phyloP scores from a whole-genome alignment of 2,113 vertebrate species.

The Kryptolebias marmoratus region DNA sequence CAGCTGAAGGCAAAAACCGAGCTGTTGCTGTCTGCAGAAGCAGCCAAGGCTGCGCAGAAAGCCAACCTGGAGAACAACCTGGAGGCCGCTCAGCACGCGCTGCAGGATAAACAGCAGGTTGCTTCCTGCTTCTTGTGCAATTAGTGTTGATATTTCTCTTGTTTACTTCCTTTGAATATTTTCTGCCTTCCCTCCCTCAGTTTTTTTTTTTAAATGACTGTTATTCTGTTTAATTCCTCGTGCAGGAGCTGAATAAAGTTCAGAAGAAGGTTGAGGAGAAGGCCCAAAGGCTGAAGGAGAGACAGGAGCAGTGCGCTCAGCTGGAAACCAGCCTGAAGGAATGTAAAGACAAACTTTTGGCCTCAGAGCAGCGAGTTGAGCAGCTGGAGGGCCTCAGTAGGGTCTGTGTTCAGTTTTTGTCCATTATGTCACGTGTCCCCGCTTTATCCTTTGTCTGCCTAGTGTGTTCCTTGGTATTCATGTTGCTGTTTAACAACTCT shows the following conservation, averaged over 20 bases:
- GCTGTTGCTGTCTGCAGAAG: conserved; percentile 92
- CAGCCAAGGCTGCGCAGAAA: conserved; percentile 92
- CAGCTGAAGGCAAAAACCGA: conserved; percentile 98
- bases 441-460: too few species aligned
- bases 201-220: background rate
- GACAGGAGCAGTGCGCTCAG: conserved; percentile 88
- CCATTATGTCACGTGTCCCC: too few species aligned
- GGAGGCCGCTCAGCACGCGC: conserved; percentile 92
- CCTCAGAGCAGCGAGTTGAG: conserved; percentile 89
- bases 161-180: background rate
- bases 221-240: background rate
- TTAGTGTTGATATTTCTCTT: background rate
- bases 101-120: conserved; percentile 98
- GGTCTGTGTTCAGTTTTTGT: conserved; percentile 76
- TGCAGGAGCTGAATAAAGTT: conserved; percentile 91
- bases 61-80: conserved; percentile 95
- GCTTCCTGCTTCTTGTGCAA: background rate
- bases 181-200: background rate
- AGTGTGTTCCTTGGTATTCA: too few species aligned
- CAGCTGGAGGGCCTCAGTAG: conserved; percentile 87
- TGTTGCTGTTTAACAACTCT: too few species aligned
- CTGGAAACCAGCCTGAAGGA: conserved; percentile 90
- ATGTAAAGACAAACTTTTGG: conserved; percentile 87
- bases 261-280: conserved; percentile 87
- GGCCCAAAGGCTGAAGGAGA: conserved; percentile 85